Evolutionary conservation across 2,113 vertebrate genomes (phyloP), one percentile per base, ranked within the genome.

Genomic region (Tragelaphus strepsiceros): DNA sequence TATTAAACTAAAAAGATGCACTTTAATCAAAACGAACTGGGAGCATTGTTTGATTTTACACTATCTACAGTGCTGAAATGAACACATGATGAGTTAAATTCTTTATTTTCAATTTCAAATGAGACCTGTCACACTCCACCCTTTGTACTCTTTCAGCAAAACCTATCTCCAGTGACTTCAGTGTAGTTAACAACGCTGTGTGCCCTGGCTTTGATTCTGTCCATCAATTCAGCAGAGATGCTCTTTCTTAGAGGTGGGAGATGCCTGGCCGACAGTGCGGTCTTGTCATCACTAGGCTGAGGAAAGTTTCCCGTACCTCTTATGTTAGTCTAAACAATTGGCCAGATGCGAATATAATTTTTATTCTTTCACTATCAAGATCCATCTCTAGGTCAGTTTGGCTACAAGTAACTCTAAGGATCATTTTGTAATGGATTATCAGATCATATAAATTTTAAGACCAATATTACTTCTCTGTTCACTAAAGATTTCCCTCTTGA

Each of bases 391-490:
- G 43, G 26, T 93, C 71, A 74, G 0, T 89, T 89, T 90, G 83
- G n/a, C 54, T 78, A 8, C 2, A 71, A 26, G 22, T 59, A 39
- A 82, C 6, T 78, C 15, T 84, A n/a, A 82, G n/a, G 8, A 13
- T 93, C 43, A 30, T 91, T 90, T 96, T 88, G 17, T 61, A 84
- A 28, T 74, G 89, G 83, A 35, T 91, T 46, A 51, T 86, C 49
- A 64, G 46, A 6, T 59, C 35, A 61, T 49, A 26, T 15, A 71
- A 2, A 2, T 77, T 81, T 77, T 77, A 81, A 90, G 43, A 59
- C 61, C 30, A 4, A 7, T 80, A 24, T 59, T 88, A 32, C 3
- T 15, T 83, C 90, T 88, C 8, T 67, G 17, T n/a, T 96, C 51
- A 78, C 39, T 93, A n/a, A 93, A 90, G 26, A 84, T 46, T 82